These are phyloP conservation scores for Numenius arquata DNA, from an alignment of 2,113 vertebrate species.

Conservation along the genomic window DNA sequence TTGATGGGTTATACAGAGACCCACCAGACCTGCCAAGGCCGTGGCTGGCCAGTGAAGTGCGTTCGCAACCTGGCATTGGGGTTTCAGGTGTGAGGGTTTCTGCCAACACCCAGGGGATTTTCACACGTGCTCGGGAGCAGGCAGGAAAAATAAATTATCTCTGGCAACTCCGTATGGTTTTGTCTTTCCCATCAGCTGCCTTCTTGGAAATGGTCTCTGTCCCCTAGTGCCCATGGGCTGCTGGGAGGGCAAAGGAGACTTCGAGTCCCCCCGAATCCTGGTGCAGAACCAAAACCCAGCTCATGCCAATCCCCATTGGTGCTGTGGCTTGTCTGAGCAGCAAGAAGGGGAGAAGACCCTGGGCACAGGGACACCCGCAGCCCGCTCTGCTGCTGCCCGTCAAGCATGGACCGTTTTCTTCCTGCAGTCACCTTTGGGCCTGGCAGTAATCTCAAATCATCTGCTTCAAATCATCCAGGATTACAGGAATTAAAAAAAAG, in stretches of 20 bases:
- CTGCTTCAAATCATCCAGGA: constrained; percentile 76
- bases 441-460: constrained; percentile 72
- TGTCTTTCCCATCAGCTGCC: neutral
- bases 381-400: neutral
- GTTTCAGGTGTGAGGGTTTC: constrained; percentile 38
- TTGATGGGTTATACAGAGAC: neutral
- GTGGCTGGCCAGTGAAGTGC: neutral
- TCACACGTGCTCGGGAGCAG: neutral
- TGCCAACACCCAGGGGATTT: constrained; percentile 38
- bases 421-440: constrained; percentile 67
- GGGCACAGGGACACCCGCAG: neutral
- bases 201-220: neutral
- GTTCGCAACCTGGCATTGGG: neutral
- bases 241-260: neutral
- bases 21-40: neutral
- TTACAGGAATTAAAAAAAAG: constrained; percentile 70
- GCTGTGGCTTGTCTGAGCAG: neutral
- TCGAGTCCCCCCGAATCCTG: neutral
- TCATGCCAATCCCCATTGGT: neutral
- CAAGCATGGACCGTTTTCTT: constrained; percentile 51
- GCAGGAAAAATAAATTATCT: neutral
- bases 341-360: neutral
- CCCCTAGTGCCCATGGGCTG: neutral
- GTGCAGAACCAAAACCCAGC: neutral
- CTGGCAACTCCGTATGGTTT: constrained; percentile 51